Evolutionary conservation across 1,140 invertebrate species (phyloP).

Genomic region (Saxidomus purpurata): DNA sequence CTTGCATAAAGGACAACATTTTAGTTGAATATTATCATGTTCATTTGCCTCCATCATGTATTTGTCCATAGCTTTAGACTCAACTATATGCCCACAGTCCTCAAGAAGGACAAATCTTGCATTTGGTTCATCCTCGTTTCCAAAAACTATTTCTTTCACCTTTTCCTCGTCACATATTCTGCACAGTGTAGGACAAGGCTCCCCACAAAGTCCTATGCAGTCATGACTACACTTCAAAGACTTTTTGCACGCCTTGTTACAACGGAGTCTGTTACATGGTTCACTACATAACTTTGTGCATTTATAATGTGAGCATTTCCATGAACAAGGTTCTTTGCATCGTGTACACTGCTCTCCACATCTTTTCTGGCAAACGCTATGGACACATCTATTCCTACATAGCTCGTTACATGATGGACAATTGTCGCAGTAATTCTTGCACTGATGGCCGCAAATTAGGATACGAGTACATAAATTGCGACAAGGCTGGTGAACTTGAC

Average conservation of each 20-base stretch:
- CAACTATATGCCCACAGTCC: slow-evolving; percentile 76
- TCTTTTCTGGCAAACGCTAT: slow-evolving; percentile 87
- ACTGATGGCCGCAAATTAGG: slow-evolving; percentile 85
- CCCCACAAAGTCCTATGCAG: slow-evolving; percentile 89
- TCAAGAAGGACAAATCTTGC: slow-evolving; percentile 74
- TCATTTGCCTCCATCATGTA: slow-evolving; percentile 87
- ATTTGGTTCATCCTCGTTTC: slow-evolving; percentile 82
- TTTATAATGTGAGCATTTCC: slow-evolving; percentile 87
- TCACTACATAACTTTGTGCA: slow-evolving; percentile 89
- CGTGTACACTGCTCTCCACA: slow-evolving; percentile 89
- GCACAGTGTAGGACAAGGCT: slow-evolving; percentile 87
- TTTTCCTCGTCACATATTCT: slow-evolving; percentile 81
- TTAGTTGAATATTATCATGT: slow-evolving; percentile 87
- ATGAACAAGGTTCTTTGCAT: slow-evolving; percentile 87
- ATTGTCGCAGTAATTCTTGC: slow-evolving; percentile 73
- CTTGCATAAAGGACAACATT: slow-evolving; percentile 90
- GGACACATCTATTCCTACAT: slow-evolving; percentile 89
- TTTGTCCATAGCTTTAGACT: slow-evolving; percentile 73
- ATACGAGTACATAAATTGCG: slow-evolving; percentile 76
- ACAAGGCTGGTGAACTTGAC: slow-evolving; percentile 89
- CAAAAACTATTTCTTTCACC: slow-evolving; percentile 88
- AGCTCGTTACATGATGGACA: slow-evolving; percentile 89
- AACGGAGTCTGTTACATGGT: slow-evolving; percentile 86
- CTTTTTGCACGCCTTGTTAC: slow-evolving; percentile 47
- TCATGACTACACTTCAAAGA: slow-evolving; percentile 88